A percentile compares a stretch with the other conserved stretches of the same genome.
Evolutionary conservation across 2,797 vertebrate species (phyloP).

Genomic region (Pelobates cultripes): DNA sequence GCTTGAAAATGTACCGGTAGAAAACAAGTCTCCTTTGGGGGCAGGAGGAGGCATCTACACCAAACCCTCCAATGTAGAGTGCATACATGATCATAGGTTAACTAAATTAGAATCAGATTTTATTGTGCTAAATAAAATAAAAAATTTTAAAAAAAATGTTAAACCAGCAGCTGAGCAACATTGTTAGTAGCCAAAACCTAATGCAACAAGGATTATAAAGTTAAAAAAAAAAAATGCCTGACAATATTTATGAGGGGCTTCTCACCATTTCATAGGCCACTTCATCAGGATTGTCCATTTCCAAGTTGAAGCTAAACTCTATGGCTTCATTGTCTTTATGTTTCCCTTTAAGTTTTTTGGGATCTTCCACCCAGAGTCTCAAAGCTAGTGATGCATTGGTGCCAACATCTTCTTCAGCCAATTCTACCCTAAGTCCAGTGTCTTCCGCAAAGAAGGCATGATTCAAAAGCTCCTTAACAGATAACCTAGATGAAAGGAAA

Average conservation of each 20-base stretch:
- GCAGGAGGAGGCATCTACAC: too few species aligned
- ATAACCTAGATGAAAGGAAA: conserved; percentile 74
- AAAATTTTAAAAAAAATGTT: too few species aligned
- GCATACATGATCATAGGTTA: too few species aligned
- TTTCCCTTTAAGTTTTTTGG: conserved; percentile 95
- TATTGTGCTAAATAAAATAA: too few species aligned
- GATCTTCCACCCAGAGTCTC: conserved; percentile 94
- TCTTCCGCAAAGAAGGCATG: conserved; percentile 94
- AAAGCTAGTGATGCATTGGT: conserved; percentile 82
- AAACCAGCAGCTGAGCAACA: too few species aligned
- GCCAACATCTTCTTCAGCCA: conserved; percentile 89
- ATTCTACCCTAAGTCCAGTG: conserved; percentile 90
- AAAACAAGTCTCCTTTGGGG: too few species aligned
- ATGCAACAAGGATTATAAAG: too few species aligned
- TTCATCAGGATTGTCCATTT: conserved; percentile 89
- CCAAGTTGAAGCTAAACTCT: conserved; percentile 93
- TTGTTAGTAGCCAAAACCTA: too few species aligned
- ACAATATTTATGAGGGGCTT: background rate
- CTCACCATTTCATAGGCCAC: conserved; percentile 95
- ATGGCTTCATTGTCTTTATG: conserved; percentile 98
- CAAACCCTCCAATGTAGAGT: too few species aligned
- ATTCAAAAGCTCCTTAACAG: conserved; percentile 87
- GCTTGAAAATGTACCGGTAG: too few species aligned
- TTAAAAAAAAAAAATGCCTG: too few species aligned
- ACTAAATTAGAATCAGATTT: too few species aligned